phyloP scores from a whole-genome alignment of 30 jellyfish, hydroid and myxozoan species.

The Aurelia sp. region DNA sequence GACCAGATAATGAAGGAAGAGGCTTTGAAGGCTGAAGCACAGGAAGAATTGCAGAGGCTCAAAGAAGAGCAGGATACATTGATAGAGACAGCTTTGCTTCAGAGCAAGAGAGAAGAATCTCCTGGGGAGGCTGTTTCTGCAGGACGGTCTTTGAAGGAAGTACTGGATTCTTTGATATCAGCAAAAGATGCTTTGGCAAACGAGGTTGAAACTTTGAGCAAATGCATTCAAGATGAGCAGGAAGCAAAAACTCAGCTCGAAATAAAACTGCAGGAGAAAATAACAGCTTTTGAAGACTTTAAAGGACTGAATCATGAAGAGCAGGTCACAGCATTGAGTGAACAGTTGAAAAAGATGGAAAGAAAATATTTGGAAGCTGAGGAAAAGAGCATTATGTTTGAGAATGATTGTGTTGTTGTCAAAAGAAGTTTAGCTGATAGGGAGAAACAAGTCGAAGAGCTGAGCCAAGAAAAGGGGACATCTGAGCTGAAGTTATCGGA shows the following conservation, averaged over 20 bases:
- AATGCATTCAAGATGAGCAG: too few species aligned
- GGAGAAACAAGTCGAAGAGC: slow-evolving; percentile 13
- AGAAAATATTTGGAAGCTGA: slow-evolving; percentile 3
- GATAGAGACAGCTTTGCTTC: neutral
- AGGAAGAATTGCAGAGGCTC: neutral
- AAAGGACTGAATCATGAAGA: slow-evolving; percentile 36
- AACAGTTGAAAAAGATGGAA: slow-evolving; percentile 27
- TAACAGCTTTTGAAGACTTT: slow-evolving; percentile 33
- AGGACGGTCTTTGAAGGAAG: neutral
- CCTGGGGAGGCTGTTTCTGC: too few species aligned
- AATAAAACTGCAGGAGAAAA: slow-evolving; percentile 18
- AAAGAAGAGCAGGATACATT: slow-evolving; percentile 12
- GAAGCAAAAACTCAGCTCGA: neutral
- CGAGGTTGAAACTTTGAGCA: neutral
- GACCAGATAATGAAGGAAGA: neutral
- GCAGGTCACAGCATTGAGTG: slow-evolving; percentile 3
- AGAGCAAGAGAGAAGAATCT: neutral
- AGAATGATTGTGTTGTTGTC: slow-evolving; percentile 16
- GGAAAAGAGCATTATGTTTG: neutral
- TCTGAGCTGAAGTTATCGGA: slow-evolving; percentile 47
- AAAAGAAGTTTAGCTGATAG: slow-evolving; percentile 9
- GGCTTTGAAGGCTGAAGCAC: neutral
- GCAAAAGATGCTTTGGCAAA: neutral
- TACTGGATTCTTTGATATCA: neutral
- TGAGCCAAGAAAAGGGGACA: slow-evolving; percentile 44